Evolutionary conservation across 2,888 invertebrate species (phyloP), one percentile per base, ranked within the genome.

Genomic region (Vesta saturnalis): DNA sequence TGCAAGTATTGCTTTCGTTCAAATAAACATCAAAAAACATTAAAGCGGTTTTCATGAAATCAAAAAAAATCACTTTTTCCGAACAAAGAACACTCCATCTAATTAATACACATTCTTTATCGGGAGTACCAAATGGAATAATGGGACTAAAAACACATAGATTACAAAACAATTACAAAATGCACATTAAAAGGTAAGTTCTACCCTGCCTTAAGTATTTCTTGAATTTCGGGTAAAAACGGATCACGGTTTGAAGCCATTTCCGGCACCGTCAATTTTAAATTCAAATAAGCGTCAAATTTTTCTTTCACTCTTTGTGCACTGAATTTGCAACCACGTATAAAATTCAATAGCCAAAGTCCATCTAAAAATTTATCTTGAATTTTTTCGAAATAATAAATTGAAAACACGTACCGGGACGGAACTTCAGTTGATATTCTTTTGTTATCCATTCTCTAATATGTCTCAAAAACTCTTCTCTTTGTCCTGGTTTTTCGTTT

Each of bases 231-330:
- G 0, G 77, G 70, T 18, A 72, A 54, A 21, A 71, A 67, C 0
- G 87, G 87, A 78, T 88, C 87, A 73, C 86, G 82, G 68, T 85
- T 77, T 4, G 83, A 83, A 73, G 88, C 87, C 70, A 89, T 83
- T 73, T 90, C 89, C 1, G 90, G 89, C 0, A 88, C 84, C 35
- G 87, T 82, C 1, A 85, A 84, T 69, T 87, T 86, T 77, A 87
- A 78, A 8, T 88, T 87, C 76, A 89, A 89, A 76, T 86, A 89
- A 82, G 86, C 85, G 69, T 88, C 87, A 35, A 88, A 73, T 74
- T 88, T 88, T 72, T 86, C 83, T 77, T 88, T 88, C 47, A 85
- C 84, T 70, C 85, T 83, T 75, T 87, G 87, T 46, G 87, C 74
- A 61, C 87, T 86, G 77, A 86, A 87, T 80, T 88, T 88, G 72